A percentile compares a stretch with the other conserved stretches of the same genome.
Evolutionary conservation across 2,888 invertebrate genomes (phyloP).

Genomic region (Pandemis cinnamomeana): DNA sequence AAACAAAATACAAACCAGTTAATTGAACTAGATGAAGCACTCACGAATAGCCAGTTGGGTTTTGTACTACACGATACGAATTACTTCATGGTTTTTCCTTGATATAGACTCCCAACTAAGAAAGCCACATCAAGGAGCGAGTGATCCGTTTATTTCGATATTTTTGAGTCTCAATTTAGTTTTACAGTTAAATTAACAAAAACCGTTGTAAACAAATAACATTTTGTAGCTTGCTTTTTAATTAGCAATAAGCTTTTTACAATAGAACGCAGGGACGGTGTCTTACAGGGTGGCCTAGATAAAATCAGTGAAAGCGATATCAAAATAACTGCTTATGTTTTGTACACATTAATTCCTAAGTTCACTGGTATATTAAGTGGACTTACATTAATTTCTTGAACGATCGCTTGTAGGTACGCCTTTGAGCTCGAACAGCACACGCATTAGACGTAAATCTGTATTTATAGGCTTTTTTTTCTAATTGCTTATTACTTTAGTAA

Average conservation of each 20-base stretch:
- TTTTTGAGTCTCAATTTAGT: neutral
- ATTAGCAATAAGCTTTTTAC: conserved; percentile 8
- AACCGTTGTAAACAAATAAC: conserved; percentile 10
- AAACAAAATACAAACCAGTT: neutral
- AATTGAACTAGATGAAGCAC: neutral
- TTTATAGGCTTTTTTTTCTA: conserved; percentile 2
- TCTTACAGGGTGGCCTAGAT: conserved; percentile 28
- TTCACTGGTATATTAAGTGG: neutral
- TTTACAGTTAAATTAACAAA: neutral
- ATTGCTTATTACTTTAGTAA: conserved; percentile 6
- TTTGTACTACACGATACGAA: neutral
- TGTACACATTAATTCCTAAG: neutral
- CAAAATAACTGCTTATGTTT: conserved; percentile 17
- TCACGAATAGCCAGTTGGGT: neutral
- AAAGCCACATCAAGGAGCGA: neutral
- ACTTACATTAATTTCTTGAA: neutral
- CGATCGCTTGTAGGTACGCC: neutral
- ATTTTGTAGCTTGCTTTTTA: conserved; percentile 5
- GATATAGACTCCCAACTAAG: neutral
- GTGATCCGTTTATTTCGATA: conserved; percentile 6
- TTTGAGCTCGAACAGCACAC: neutral
- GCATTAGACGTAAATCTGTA: neutral
- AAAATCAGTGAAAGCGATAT: conserved; percentile 29
- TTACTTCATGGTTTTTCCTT: neutral
- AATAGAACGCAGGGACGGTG: conserved; percentile 16